These are phyloP conservation scores for Coleophora flavipennella DNA, from an alignment of 2,888 invertebrate species.

Conservation along the genomic window DNA sequence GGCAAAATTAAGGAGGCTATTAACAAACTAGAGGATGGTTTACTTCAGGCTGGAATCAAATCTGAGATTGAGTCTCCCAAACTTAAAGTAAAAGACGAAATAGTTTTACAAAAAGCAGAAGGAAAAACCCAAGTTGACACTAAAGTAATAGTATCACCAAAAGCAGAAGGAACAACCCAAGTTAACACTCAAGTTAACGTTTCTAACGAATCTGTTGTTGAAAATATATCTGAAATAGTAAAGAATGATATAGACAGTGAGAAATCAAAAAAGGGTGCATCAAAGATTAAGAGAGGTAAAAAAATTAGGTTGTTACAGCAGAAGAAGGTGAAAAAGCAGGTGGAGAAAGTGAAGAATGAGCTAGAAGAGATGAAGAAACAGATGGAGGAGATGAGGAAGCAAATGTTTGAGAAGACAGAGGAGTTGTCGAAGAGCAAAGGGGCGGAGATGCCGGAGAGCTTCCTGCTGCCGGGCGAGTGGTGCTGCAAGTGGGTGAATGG, in stretches of 20 bases:
- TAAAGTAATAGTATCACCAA: neutral
- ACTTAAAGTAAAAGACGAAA: constrained; percentile 7
- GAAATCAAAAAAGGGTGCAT: constrained; percentile 24
- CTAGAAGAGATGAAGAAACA: constrained; percentile 51
- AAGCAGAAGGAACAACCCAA: neutral
- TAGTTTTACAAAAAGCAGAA: constrained; percentile 1
- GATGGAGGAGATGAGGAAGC: constrained; percentile 49
- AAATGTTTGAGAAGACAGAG: constrained; percentile 40
- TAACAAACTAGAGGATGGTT: constrained; percentile 49
- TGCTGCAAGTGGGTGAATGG: constrained; percentile 80
- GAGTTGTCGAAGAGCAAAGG: constrained; percentile 20
- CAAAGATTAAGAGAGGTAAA: constrained; percentile 44
- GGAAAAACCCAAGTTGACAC: no score
- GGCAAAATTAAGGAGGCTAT: constrained; percentile 58
- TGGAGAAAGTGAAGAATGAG: constrained; percentile 48
- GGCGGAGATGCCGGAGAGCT: constrained; percentile 37
- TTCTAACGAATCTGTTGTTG: no score
- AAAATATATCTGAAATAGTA: no score
- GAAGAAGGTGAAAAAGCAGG: constrained; percentile 48
- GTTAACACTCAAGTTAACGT: no score
- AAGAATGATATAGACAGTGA: constrained; percentile 8
- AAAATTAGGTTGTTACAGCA: constrained; percentile 38
- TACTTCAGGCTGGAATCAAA: constrained; percentile 26
- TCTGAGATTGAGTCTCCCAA: constrained; percentile 11
- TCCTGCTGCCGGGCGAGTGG: constrained; percentile 71